These are phyloP conservation scores for Chelidonichthys spinosus DNA, from an alignment of 2,797 vertebrate genomes.

Conservation along the genomic window DNA sequence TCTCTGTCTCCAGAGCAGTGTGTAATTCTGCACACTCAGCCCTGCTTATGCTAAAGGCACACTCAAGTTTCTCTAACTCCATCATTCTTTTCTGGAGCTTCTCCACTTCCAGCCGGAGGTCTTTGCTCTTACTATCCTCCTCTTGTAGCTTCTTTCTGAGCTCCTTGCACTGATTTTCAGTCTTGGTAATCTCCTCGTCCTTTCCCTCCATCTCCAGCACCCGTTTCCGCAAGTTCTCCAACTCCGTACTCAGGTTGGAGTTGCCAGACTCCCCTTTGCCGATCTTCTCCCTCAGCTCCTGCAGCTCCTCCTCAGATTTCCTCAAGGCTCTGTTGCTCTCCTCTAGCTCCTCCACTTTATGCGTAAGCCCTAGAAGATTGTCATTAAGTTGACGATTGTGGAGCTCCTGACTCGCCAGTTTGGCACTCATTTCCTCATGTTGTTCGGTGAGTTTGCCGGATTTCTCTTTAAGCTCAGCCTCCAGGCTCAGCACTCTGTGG, in stretches of 20 bases:
- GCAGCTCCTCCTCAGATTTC: conserved; percentile 93
- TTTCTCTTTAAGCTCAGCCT: conserved; percentile 92
- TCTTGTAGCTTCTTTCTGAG: conserved; percentile 92
- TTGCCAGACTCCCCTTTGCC: conserved; percentile 93
- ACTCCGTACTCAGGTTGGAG: conserved; percentile 92
- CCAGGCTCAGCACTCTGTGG: conserved; percentile 89
- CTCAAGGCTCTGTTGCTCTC: conserved; percentile 89
- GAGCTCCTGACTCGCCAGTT: conserved; percentile 89
- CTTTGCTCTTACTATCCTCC: conserved; percentile 90
- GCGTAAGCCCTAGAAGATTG: conserved; percentile 88
- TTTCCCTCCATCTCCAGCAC: conserved; percentile 98
- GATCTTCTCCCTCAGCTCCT: conserved; percentile 92
- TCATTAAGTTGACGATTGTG: conserved; percentile 90
- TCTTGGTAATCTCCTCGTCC: conserved; percentile 96
- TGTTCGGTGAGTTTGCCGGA: conserved; percentile 89
- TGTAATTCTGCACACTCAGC: conserved; percentile 90
- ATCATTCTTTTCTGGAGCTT: conserved; percentile 94
- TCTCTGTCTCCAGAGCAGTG: conserved; percentile 91
- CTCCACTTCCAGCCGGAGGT: conserved; percentile 92
- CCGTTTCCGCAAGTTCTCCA: conserved; percentile 93
- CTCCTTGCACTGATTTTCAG: conserved; percentile 92
- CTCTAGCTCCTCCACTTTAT: conserved; percentile 93
- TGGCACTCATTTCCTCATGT: conserved; percentile 94
- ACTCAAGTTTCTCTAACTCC: conserved; percentile 93
- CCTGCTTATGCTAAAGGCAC: conserved; percentile 90